Base-by-base conservation (phyloP, 2,888 invertebrate genomes). In the Melanophora roralis region DNA sequence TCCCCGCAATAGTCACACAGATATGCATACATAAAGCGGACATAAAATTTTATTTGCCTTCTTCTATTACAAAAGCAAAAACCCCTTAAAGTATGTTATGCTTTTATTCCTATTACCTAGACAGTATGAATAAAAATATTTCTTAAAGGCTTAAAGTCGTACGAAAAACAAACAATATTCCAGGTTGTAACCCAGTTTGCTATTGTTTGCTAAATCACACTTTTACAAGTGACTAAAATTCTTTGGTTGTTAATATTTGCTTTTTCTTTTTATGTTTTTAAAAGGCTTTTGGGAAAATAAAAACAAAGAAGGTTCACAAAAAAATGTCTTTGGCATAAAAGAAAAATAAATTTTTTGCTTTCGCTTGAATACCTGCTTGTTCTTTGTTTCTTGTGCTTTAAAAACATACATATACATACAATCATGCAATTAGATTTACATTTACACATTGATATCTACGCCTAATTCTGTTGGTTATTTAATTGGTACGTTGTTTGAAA, bases 151-250 rank as follows among this genome's bases (percentile, higher is more conserved):
- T 36, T 38, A 4, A 69, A 69, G 55, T 45, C 53, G 11, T 32
- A 45, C 36, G 23, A 55, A 78, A 69, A 34, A 51, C 64, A 69
- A 67, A 57, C 64, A 74, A 69, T 60, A 53, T 34, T 43, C 67
- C 75, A 49, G 67, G 79, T 80, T 80, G 62, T 80, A 80, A 80
- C 79, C 79, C 72, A 80, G 79, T 80, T 80, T 76, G 49, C 55
- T 45, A 68, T 80, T 80, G 79, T 80, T 80, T 74, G 73, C 59
- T 75, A 75, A 78, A 75, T 81, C 81, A 78, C 81, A 78, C 81
- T 75, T 72, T 75, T 72, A 62, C 75, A 75, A 79, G 67, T 76
- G 79, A 72, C 72, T 72, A 43, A 55, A 68, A 55, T 62, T 76
- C 43, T 79, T 71, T 59, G 14, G 45, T 12, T 23, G 45, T 57